Base-by-base conservation (phyloP, 1,140 invertebrate species). In the Conus betulinus region DNA sequence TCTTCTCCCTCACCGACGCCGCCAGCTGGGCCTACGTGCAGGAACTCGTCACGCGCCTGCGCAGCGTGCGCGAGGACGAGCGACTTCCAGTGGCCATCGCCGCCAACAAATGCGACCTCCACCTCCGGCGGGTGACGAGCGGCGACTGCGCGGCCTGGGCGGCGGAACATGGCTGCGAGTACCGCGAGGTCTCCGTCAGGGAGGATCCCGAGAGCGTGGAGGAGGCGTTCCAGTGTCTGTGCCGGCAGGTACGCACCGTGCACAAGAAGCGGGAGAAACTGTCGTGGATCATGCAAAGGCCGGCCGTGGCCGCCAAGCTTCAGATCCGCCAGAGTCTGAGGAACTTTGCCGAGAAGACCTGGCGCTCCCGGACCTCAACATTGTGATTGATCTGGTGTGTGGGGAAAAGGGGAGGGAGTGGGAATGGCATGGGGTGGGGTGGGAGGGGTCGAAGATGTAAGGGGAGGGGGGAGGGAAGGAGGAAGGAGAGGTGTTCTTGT, bases 51-150 rank as follows among this genome's bases (percentile, higher is more conserved):
- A 97, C 97, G 89, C 98, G 98, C 95, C 99, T 99, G 90, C 96
- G 99, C 11, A 96, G 98, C 83, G 98, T 99, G 0, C 99, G 99
- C 95, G 89, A 91, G 98, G 99, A 95, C 95, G 98, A 84, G 98
- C 98, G 95, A 97, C 98, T 99, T 95, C 98, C 98, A 11, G 99
- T 99, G 97, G 96, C 99, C 11, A 97, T 99, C 96, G 98, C 99
- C n/a, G 99, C 98, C 76, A 99, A 99, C 93, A 99, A 99, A 95
- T 97, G 98, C 85, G 99, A 99, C 95, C 95, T 99, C 23, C 93
- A 93, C 88, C 82, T 91, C 76, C 90, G 93, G 55, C 78, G 85
- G 20, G 91, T 94, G 5, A 87, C 89, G 2, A 85, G 89, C 51
- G 86, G 89, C 15, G 93, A 93, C 39, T 90, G 89, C 6, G 87